Percentiles rank a stretch among this genome's conserved stretches.
phyloP scores from a whole-genome alignment of 2,797 vertebrate genomes.

The Poecilia picta region DNA sequence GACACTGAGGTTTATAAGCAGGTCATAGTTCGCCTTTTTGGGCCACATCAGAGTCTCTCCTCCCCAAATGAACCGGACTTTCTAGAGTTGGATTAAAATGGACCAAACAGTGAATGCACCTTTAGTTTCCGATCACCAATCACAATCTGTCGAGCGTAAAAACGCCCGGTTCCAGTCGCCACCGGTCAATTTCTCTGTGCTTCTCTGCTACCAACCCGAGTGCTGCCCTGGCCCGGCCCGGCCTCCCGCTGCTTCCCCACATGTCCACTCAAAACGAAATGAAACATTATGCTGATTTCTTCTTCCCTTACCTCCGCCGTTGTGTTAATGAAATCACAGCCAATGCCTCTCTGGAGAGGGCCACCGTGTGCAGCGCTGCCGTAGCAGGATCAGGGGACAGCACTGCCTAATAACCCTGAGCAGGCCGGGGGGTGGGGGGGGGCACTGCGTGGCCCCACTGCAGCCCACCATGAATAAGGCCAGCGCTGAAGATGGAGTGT shows the following conservation, averaged over 20 bases:
- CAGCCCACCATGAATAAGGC: slow-evolving; percentile 79
- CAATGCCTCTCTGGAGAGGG: slow-evolving; percentile 73
- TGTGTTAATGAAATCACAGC: slow-evolving; percentile 81
- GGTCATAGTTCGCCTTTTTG: no score
- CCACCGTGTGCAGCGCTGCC: slow-evolving; percentile 67
- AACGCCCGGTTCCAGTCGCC: not conserved
- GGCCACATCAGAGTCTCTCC: no score
- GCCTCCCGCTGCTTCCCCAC: slow-evolving; percentile 46
- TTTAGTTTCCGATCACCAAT: not conserved
- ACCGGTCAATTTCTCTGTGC: not conserved
- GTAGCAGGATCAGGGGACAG: slow-evolving; percentile 64
- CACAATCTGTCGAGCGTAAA: not conserved
- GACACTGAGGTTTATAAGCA: no score
- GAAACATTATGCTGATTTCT: slow-evolving; percentile 78
- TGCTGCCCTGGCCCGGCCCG: slow-evolving; percentile 21
- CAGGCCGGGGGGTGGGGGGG: slow-evolving; percentile 75
- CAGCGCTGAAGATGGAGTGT: slow-evolving; percentile 84
- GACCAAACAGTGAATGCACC: no score
- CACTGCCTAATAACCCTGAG: slow-evolving; percentile 87
- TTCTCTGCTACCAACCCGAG: slow-evolving; percentile 22
- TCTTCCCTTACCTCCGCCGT: slow-evolving; percentile 62
- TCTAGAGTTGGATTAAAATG: no score
- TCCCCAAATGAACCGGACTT: no score
- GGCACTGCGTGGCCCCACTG: slow-evolving; percentile 69
- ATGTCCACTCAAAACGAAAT: slow-evolving; percentile 75